Percentiles rank a stretch among this genome's conserved stretches.
These are phyloP conservation scores for Tenualosa thibaudeaui DNA, from an alignment of 2,797 vertebrate species.

Conservation along the genomic window DNA sequence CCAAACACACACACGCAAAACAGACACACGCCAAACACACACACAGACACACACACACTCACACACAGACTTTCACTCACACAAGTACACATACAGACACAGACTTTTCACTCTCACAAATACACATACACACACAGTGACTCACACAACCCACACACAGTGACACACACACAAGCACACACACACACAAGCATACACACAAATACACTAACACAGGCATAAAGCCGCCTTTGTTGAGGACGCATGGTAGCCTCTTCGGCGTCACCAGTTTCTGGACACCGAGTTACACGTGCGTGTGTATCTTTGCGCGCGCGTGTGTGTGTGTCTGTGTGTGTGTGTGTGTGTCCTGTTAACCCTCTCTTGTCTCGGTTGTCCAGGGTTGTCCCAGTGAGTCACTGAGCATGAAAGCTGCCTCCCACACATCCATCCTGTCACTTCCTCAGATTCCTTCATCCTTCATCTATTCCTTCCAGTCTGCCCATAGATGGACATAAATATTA, in stretches of 20 bases:
- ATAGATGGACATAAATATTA: background rate
- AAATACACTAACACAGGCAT: slow-evolving; percentile 45
- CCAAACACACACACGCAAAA: slow-evolving; percentile 33
- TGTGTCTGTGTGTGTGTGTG: slow-evolving; percentile 39
- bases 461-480: slow-evolving; percentile 14
- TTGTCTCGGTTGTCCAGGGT: background rate
- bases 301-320: background rate
- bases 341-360: slow-evolving; percentile 16
- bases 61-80: slow-evolving; percentile 32
- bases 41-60: slow-evolving; percentile 42
- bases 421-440: slow-evolving; percentile 55
- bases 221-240: slow-evolving; percentile 74
- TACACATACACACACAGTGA: slow-evolving; percentile 31
- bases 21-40: slow-evolving; percentile 31
- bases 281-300: slow-evolving; percentile 41
- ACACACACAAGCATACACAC: slow-evolving; percentile 40
- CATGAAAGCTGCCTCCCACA: slow-evolving; percentile 15
- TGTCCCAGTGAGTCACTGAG: slow-evolving; percentile 3
- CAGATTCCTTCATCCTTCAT: slow-evolving; percentile 30
- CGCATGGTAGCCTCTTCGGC: slow-evolving; percentile 59
- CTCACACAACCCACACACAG: slow-evolving; percentile 44
- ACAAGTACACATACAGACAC: slow-evolving; percentile 28
- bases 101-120: slow-evolving; percentile 33
- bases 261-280: slow-evolving; percentile 59
- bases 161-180: slow-evolving; percentile 31